Conservation (phyloP, 1,140 invertebrate species). For the Drosophila insularis region DNA sequence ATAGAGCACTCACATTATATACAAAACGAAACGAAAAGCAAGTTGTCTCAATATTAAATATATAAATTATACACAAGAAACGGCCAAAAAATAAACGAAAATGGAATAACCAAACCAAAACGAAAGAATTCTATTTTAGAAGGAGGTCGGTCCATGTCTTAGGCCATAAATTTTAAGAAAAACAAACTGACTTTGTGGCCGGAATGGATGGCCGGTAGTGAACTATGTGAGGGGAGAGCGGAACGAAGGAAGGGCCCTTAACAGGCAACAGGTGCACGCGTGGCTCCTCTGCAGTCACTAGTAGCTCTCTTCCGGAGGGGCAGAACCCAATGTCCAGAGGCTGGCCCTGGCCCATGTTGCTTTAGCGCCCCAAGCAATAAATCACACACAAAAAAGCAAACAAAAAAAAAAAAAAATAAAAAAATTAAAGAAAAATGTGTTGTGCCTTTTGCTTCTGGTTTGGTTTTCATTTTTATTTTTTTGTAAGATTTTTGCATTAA, state of each 20-base stretch:
- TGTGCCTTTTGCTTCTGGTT: constrained; percentile 32
- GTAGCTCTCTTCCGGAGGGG: constrained; percentile 25
- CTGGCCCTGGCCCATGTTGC: constrained; percentile 68
- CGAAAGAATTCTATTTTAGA: constrained; percentile 61
- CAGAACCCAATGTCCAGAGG: constrained; percentile 54
- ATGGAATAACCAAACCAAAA: constrained; percentile 9
- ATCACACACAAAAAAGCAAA: constrained; percentile 20
- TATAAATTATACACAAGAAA: constrained; percentile 72
- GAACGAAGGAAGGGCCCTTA: not conserved
- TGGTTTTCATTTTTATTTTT: constrained; percentile 16
- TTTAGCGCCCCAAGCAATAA: constrained; percentile 59
- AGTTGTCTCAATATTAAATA: constrained; percentile 77
- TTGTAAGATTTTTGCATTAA: constrained; percentile 57
- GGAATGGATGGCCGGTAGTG: not conserved
- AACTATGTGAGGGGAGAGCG: not conserved
- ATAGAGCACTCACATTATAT: constrained; percentile 27
- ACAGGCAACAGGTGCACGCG: constrained; percentile 72
- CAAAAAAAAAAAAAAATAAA: too few species aligned
- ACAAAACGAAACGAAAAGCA: constrained; percentile 35
- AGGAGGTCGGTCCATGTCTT: constrained; percentile 43
- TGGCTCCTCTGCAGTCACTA: constrained; percentile 43
- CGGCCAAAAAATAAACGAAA: constrained; percentile 24
- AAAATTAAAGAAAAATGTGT: constrained; percentile 70
- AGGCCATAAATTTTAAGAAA: constrained; percentile 72
- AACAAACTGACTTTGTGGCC: constrained; percentile 73